phyloP scores from a whole-genome alignment of 2,113 vertebrate genomes.

The Anarrhichthys ocellatus region DNA sequence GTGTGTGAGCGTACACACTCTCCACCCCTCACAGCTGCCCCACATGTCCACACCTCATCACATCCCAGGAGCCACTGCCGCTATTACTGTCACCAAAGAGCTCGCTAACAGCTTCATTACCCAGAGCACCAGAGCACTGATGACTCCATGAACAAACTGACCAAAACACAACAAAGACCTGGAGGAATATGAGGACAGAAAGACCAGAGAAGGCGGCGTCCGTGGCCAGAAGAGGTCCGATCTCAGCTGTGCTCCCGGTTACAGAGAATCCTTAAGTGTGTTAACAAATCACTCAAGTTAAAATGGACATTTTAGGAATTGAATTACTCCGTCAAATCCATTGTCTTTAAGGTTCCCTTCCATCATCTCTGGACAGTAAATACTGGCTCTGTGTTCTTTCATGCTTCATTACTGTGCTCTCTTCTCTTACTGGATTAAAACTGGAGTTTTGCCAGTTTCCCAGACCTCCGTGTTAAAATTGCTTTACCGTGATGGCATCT shows the following conservation, averaged over 20 bases:
- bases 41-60: slow-evolving; percentile 71
- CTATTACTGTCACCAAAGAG: slow-evolving; percentile 77
- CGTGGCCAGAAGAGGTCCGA: background rate
- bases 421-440: too few relatives aligned
- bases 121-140: slow-evolving; percentile 57
- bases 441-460: too few relatives aligned
- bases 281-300: background rate
- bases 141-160: slow-evolving; percentile 39
- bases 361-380: background rate
- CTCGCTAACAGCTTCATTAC: slow-evolving; percentile 76
- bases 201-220: background rate
- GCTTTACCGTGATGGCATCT: too few relatives aligned
- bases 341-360: background rate
- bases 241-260: background rate
- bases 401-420: background rate
- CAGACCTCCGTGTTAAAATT: too few relatives aligned
- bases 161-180: slow-evolving; percentile 46
- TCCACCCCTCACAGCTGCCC: slow-evolving; percentile 52
- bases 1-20: slow-evolving; percentile 6
- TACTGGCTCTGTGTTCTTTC: background rate
- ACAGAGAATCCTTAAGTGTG: background rate
- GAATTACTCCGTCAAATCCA: background rate
- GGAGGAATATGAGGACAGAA: slow-evolving; percentile 13
- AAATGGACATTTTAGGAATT: background rate
- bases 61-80: slow-evolving; percentile 60